Percentiles rank a stretch among this genome's conserved stretches.
phyloP scores from a whole-genome alignment of 1,140 invertebrate genomes.

The Marisa cornuarietis region DNA sequence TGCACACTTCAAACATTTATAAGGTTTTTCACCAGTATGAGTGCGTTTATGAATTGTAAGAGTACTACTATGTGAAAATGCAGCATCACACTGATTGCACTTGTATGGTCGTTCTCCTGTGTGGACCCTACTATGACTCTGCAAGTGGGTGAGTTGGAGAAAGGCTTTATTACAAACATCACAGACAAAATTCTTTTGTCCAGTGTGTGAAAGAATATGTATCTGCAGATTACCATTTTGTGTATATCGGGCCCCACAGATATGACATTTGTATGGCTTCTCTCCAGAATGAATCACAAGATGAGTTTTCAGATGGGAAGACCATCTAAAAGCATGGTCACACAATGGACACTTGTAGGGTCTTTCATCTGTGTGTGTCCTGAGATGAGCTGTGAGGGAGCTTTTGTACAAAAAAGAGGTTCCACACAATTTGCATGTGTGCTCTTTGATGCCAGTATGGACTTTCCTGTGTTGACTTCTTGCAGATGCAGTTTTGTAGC shows the following conservation, averaged over 20 bases:
- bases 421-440: constrained; percentile 26
- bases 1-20: background rate
- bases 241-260: constrained; percentile 13
- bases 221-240: constrained; percentile 91
- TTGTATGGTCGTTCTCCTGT: constrained; percentile 75
- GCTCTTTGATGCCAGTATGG: constrained; percentile 21
- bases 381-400: constrained; percentile 18
- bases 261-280: constrained; percentile 70
- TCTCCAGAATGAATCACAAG: constrained; percentile 79
- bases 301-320: constrained; percentile 21
- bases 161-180: constrained; percentile 92
- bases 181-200: constrained; percentile 72
- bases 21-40: constrained; percentile 8
- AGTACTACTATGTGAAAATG: background rate
- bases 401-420: constrained; percentile 12
- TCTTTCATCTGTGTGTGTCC: constrained; percentile 31
- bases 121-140: constrained; percentile 92
- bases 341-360: constrained; percentile 80
- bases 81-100: constrained; percentile 1
- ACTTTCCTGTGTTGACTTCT: constrained; percentile 20
- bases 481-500: constrained; percentile 12
- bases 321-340: constrained; percentile 83
- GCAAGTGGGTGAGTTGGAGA: constrained; percentile 90
- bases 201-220: constrained; percentile 67
- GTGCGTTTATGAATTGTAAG: constrained; percentile 1